phyloP scores from a whole-genome alignment of 2,888 invertebrate species.

The Coronaproctus castanopsis region DNA sequence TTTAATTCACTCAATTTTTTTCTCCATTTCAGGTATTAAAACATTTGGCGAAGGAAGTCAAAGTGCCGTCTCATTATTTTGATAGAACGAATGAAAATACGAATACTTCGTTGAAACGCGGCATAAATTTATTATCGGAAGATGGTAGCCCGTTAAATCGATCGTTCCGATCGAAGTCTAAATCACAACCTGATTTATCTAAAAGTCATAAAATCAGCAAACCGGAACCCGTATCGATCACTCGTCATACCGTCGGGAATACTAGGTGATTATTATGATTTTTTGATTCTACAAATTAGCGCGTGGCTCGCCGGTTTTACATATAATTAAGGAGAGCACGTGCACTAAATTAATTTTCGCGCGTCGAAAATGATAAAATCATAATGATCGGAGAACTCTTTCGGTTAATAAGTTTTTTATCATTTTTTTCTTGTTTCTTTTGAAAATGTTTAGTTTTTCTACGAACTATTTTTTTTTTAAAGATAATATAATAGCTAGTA shows the following conservation, averaged over 20 bases:
- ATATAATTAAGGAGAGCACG: too few relatives aligned
- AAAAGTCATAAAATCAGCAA: constrained; percentile 4
- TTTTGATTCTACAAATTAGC: too few relatives aligned
- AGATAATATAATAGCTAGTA: too few relatives aligned
- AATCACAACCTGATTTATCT: constrained; percentile 60
- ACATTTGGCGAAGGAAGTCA: constrained; percentile 61
- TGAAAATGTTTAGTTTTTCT: too few relatives aligned
- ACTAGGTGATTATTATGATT: constrained; percentile 12
- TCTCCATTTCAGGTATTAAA: constrained; percentile 44
- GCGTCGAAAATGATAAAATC: too few relatives aligned
- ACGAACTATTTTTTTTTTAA: too few relatives aligned
- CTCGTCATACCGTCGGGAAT: constrained; percentile 14
- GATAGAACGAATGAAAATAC: constrained; percentile 8
- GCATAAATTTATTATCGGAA: constrained; percentile 12
- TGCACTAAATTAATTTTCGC: too few relatives aligned
- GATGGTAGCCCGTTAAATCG: constrained; percentile 23
- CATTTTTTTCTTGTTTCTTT: too few relatives aligned
- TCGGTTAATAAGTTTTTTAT: too few relatives aligned
- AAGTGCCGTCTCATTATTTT: constrained; percentile 18
- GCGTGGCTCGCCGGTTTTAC: too few relatives aligned
- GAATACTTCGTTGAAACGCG: constrained; percentile 5
- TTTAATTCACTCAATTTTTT: too few relatives aligned
- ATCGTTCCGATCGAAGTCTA: constrained; percentile 31
- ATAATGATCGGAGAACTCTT: too few relatives aligned
- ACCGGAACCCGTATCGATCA: not conserved